Percentiles rank a stretch among this genome's conserved stretches.
These are phyloP conservation scores for Synanthedon tipuliformis DNA, from an alignment of 2,888 invertebrate genomes.

Conservation along the genomic window DNA sequence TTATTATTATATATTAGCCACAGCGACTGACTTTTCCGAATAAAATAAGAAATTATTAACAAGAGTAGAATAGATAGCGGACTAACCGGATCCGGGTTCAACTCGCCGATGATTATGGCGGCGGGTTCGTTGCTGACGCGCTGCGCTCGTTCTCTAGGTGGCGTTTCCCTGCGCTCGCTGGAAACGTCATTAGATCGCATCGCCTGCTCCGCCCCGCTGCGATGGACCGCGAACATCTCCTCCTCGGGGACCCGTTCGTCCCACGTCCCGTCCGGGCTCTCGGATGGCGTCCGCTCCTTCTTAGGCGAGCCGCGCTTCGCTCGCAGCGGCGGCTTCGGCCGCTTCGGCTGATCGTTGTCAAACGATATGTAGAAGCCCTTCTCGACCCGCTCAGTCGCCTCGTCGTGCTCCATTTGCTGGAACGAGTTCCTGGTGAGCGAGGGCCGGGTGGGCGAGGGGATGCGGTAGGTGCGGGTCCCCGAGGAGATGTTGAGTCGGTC, in stretches of 20 bases:
- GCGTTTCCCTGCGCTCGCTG: conserved; percentile 25
- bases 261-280: conserved; percentile 39
- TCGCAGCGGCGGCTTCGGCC: conserved; percentile 89
- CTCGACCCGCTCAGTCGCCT: conserved; percentile 67
- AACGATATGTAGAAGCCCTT: conserved; percentile 95
- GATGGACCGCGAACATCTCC: conserved; percentile 30
- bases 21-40: not conserved
- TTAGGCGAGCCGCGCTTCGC: conserved; percentile 81
- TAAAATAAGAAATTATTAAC: not conserved
- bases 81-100: conserved; percentile 54
- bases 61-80: not conserved
- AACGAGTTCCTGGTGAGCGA: conserved; percentile 78
- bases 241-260: conserved; percentile 23
- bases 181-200: conserved; percentile 24
- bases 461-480: conserved; percentile 88
- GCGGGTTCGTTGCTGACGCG: conserved; percentile 37
- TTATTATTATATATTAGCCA: no score
- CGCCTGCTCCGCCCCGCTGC: conserved; percentile 12
- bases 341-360: conserved; percentile 87
- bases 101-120: conserved; percentile 53
- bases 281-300: conserved; percentile 69
- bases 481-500: conserved; percentile 86
- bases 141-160: conserved; percentile 28
- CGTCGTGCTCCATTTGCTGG: conserved; percentile 62
- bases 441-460: conserved; percentile 88